Evolutionary conservation across 2,797 vertebrate species (phyloP).

Genomic region (Eleutherodactylus coqui): DNA sequence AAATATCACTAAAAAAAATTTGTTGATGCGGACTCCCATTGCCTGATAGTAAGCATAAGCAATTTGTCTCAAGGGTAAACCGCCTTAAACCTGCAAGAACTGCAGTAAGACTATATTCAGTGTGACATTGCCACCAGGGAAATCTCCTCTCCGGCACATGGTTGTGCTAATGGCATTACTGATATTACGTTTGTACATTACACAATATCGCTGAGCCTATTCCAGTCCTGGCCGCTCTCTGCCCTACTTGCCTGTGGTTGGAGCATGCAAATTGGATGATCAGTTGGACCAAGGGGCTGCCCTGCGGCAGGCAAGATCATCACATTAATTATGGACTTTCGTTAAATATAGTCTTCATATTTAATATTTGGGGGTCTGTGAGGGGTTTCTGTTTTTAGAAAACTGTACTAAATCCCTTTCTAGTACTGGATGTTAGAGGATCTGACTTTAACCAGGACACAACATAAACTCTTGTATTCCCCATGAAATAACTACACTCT

Average conservation of each 20-base stretch:
- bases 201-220: not conserved
- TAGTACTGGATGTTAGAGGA: not conserved
- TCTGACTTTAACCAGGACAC: too few species aligned
- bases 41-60: conserved; percentile 3
- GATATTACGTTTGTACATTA: not conserved
- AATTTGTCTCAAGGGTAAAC: not conserved
- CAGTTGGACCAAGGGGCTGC: not conserved
- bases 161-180: not conserved
- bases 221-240: not conserved
- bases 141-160: not conserved
- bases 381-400: not conserved
- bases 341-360: not conserved
- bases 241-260: not conserved
- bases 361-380: not conserved
- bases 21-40: not conserved
- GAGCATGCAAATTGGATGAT: not conserved
- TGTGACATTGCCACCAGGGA: conserved; percentile 47
- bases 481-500: not conserved
- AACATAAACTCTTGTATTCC: too few species aligned
- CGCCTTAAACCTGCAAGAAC: not conserved
- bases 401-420: not conserved
- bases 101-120: conserved; percentile 1
- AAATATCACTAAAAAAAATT: not conserved
- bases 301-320: not conserved
- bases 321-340: not conserved